Conservation (phyloP, 1,140 invertebrate genomes). For the Drosophila sp. region DNA sequence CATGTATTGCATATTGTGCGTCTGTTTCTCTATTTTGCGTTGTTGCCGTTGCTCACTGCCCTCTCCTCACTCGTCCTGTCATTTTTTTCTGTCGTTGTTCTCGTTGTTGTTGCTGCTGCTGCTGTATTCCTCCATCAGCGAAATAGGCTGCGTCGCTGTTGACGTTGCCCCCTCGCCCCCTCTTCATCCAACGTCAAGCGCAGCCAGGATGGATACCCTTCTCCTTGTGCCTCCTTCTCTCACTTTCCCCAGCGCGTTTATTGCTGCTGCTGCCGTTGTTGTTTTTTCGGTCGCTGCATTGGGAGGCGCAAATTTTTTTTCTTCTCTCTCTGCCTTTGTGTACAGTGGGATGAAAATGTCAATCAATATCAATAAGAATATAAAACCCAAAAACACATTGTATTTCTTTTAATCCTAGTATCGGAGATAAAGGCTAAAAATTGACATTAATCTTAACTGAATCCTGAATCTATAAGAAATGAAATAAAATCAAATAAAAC, state of each 20-base stretch:
- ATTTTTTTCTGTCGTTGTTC: constrained; percentile 24
- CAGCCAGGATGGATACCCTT: constrained; percentile 18
- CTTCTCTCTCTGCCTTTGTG: constrained; percentile 54
- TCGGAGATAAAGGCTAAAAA: too few species aligned
- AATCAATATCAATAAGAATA: too few species aligned
- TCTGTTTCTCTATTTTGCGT: constrained; percentile 33
- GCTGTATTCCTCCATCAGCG: constrained; percentile 33
- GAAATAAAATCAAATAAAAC: too few species aligned
- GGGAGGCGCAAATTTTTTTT: constrained; percentile 52
- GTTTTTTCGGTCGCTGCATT: constrained; percentile 63
- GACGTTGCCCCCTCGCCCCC: constrained; percentile 14
- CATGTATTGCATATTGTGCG: constrained; percentile 62
- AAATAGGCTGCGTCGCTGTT: constrained; percentile 56
- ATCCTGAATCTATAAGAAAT: too few species aligned
- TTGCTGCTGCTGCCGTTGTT: constrained; percentile 47
- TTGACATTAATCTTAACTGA: too few species aligned
- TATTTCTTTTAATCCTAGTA: too few species aligned
- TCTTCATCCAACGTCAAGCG: constrained; percentile 29
- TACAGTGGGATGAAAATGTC: constrained; percentile 32
- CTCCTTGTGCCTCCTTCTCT: constrained; percentile 15
- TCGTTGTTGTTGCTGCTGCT: constrained; percentile 23
- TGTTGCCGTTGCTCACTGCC: constrained; percentile 1
- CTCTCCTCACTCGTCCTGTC: constrained; percentile 5
- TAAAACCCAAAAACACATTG: too few species aligned
- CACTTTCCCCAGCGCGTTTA: constrained; percentile 34